These are phyloP conservation scores for Bothrops jararaca DNA, from an alignment of 2,113 vertebrate species.

Conservation along the genomic window DNA sequence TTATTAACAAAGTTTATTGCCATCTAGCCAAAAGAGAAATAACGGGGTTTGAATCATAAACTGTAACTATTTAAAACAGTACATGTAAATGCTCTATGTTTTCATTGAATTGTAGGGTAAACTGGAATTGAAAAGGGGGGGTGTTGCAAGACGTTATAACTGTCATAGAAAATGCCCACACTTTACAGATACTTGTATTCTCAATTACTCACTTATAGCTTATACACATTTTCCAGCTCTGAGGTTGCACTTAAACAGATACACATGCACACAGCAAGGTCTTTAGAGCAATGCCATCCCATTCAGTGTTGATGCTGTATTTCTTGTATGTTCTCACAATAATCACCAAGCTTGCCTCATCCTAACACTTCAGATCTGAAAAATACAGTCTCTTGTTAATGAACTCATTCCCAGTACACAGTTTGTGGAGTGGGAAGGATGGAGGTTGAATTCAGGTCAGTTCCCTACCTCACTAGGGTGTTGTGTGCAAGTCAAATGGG, in stretches of 20 bases:
- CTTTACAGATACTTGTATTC: background rate
- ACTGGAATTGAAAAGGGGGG: background rate
- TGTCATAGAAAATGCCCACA: background rate
- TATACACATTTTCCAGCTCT: too few species aligned
- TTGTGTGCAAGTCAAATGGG: background rate
- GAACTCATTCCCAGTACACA: background rate
- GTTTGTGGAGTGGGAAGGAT: background rate
- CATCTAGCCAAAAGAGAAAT: background rate
- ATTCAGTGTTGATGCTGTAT: too few species aligned
- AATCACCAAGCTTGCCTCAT: background rate
- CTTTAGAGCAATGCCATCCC: background rate
- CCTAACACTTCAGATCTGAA: background rate
- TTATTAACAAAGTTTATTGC: background rate
- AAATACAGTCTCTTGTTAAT: background rate
- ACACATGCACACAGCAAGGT: background rate
- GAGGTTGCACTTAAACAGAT: background rate
- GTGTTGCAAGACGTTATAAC: background rate
- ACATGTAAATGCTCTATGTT: background rate
- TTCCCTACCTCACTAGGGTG: background rate
- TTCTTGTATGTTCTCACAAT: too few species aligned
- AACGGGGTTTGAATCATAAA: background rate
- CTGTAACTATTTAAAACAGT: background rate
- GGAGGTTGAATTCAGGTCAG: background rate
- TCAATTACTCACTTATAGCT: background rate
- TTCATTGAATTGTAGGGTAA: background rate